Conservation (phyloP, 2,797 vertebrate species). For the Lophotriccus pileatus region DNA sequence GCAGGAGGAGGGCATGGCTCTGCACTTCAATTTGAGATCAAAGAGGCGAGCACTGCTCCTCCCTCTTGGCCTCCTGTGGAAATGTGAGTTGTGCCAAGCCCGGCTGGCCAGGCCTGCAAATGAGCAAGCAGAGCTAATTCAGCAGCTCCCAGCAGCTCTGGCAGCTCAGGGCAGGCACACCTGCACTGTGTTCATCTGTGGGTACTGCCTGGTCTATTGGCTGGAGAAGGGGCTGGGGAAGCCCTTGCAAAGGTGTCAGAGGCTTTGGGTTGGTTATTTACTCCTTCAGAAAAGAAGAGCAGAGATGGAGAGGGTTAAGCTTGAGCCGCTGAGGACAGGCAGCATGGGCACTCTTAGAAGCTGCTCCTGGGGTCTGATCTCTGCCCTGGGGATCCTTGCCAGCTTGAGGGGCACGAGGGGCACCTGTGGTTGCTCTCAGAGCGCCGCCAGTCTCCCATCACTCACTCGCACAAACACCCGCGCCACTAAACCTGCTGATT, state of each 20-base stretch:
- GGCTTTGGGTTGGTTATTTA: background rate
- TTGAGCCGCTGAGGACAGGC: background rate
- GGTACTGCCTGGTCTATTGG: background rate
- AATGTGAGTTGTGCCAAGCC: background rate
- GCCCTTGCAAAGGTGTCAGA: background rate
- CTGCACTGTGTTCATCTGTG: fast-evolving
- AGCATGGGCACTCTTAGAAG: background rate
- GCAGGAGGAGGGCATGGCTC: conserved; percentile 20
- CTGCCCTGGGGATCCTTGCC: background rate
- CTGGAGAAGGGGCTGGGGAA: background rate
- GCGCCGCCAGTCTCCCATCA: background rate
- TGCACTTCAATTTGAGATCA: background rate
- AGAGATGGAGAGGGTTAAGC: background rate
- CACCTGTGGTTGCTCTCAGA: background rate
- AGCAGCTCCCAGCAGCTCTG: background rate
- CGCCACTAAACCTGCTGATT: background rate
- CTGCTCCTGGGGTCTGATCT: background rate
- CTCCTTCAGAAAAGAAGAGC: background rate
- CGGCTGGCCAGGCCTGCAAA: background rate
- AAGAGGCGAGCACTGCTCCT: background rate
- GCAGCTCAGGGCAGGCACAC: background rate
- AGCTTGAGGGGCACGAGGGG: background rate
- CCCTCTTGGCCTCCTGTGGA: conserved; percentile 13
- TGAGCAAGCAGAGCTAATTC: background rate
- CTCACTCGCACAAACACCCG: background rate